Base-by-base conservation (phyloP, 2,888 invertebrate genomes). In the Cataglyphis cursor region DNA sequence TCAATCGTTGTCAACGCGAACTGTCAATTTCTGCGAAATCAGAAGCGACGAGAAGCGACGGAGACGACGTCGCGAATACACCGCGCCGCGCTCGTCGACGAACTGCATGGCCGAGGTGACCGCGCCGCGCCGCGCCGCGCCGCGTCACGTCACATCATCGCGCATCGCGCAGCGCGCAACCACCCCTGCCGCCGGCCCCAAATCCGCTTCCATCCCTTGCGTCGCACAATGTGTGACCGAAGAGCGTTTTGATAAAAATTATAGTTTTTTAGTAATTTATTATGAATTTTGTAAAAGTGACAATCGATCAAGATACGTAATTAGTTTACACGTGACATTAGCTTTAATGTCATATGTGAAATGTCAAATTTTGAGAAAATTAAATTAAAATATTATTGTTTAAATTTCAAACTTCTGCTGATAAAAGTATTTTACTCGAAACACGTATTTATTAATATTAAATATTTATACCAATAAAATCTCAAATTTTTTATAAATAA, bases 71-170 rank as follows among this genome's bases (percentile, higher is more conserved):
- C 10, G 61, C 78, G 15, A 18, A 48, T 70, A 84, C 75, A 87
- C 87, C 78, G 89, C 84, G 86, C 84, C 89, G 90, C 91, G 92
- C 90, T 92, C 89, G 89, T 87, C 91, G 88, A 92, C 88, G 88
- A 90, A 92, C 92, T 92, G 91, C 92, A 89, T 89, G 91, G 75
- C 84, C 85, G 88, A 87, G 21, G 85, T 87, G 88, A 84, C 82
- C 72, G 83, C 31, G 24, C 21, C 83, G 70, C 35, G 54, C 54
- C 82, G 80, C 82, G 87, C 82, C 72, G 83, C 31, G 24, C 21
- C 83, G 70, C 35, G 54, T 59, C 82, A 81, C 82, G 87, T 64
- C 74, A 41, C 76, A 66, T 12, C 75, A 38, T 10, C 51, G 61
- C 28, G 59, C 73, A 76, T 54, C 70, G 57, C 76, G 76, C 48